Conservation (phyloP, 2,797 vertebrate genomes). For the Heteromormyrus szaboi region DNA sequence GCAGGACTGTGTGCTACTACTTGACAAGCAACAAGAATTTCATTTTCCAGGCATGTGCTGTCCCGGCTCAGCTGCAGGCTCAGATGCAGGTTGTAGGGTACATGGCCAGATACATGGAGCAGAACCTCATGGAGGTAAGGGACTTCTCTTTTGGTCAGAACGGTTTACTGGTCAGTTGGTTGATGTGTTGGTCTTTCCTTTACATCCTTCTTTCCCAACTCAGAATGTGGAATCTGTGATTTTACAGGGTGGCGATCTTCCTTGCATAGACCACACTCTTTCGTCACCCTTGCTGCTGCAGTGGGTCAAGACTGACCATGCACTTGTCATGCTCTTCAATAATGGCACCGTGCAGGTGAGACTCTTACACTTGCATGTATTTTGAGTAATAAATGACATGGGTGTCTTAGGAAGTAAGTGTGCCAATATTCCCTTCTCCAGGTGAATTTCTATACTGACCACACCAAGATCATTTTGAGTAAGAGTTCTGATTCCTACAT, state of each 20-base stretch:
- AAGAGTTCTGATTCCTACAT: constrained; percentile 78
- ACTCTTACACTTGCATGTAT: neutral
- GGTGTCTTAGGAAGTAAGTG: neutral
- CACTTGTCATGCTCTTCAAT: constrained; percentile 94
- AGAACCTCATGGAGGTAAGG: constrained; percentile 91
- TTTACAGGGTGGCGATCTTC: constrained; percentile 82
- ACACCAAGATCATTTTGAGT: constrained; percentile 93
- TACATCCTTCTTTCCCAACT: neutral
- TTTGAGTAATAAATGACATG: neutral
- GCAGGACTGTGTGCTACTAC: constrained; percentile 87
- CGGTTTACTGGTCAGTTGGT: neutral
- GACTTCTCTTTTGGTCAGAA: neutral
- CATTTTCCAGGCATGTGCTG: constrained; percentile 68
- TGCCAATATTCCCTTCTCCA: constrained; percentile 37
- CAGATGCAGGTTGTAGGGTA: constrained; percentile 86
- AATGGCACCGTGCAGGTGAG: constrained; percentile 87
- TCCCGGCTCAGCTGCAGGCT: constrained; percentile 81
- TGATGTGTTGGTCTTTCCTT: neutral
- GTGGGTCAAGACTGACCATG: constrained; percentile 96
- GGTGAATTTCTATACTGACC: constrained; percentile 97
- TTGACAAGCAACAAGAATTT: constrained; percentile 87
- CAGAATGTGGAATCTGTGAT: neutral
- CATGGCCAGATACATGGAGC: constrained; percentile 94
- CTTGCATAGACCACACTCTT: constrained; percentile 52
- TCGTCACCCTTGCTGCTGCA: constrained; percentile 76